Evolutionary conservation across 2,797 vertebrate species (phyloP), one percentile per base, ranked within the genome.

Genomic region (Oreochromis mossambicus): DNA sequence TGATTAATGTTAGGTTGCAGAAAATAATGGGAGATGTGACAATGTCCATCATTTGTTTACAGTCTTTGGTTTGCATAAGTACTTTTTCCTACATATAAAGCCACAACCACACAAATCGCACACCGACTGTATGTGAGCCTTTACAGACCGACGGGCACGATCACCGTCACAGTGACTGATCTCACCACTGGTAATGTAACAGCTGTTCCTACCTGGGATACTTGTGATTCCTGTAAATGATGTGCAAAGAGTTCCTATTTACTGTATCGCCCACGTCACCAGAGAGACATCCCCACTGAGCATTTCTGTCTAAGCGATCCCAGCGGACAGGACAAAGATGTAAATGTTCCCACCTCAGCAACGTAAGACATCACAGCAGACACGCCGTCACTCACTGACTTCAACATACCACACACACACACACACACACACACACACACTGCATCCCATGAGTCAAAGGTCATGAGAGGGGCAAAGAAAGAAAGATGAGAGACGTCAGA

Each of bases 281-380:
- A 48, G 5, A 14, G 61, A 76, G 82, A 87, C 26, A 2, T 48
- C 56, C 15, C 58, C 1, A 36, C 68, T 15, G 24, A 81, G 58
- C 19, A 85, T 24, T 66, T 63, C 83, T 24, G 76, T 83, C 6
- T 54, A 55, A 55, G 26, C 26, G 9, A 43, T 87, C 87, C 77
- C 82, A 11, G 61, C n/a, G 73, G 89, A 79, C 26, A 11, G 77
- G 34, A 88, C 82, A 82, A 88, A 79, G 82, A 85, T 55, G 82
- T 85, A 76, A 89, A 66, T 13, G 4, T 50, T 78, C 50, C 63
- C 24, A 91, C 90, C 54, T 77, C 70, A 85, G 83, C 46, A 8
- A 87, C 66, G 3, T 58, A 32, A 84, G 55, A 73, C 51, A 80
- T 46, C 61, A 41, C 70, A 85, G 79, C 46, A 8, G 58, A 32